Base-by-base conservation (phyloP, 2,797 vertebrate genomes). In the Scolopax rusticola region DNA sequence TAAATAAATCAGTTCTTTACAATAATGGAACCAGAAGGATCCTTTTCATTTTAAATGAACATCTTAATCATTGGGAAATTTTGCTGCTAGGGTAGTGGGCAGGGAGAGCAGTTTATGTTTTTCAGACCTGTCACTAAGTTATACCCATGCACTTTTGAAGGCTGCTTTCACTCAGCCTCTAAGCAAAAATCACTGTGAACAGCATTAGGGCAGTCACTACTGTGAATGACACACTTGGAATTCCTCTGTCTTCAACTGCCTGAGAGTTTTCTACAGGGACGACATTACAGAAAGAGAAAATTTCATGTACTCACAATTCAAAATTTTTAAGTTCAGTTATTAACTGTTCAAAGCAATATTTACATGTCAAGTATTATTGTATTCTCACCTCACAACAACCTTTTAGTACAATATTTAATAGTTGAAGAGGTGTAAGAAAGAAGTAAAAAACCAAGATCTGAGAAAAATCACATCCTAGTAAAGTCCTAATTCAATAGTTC, bases 141-240 rank as follows among this genome's bases (percentile, higher is more conserved):
- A 63, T 50, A 43, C 24, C 38, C 41, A 68, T 23, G 57, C 30
- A 61, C 18, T 64, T 79, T 77, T 83, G 40, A 75, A 92, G 50
- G 51, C 32, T 78, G 33, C 47, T 87, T 71, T 94, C 54, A n/a
- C 28, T 78, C 74, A 93, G 30, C 12, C 47, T 69, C 43, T 75
- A 90, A 92, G 87, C 64, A 95, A 88, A 95, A 91, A 50, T 57
- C 76, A 40, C 41, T 47, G 67, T 69, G 61, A 91, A 36, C 17
- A 63, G 21, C 51, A 91, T 71, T 88, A 93, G 50, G 47, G 78
- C 7, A 54, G 33, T 30, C 18, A 20, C 43, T 73, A 10, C 47
- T 43, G 51, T 69, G 73, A 90, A 59, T 45, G 51, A 69, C 20
- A 79, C 23, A 63, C 9, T 43, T 53, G 20, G 18, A 93, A 82